A percentile compares a stretch with the other conserved stretches of the same genome.
phyloP scores from a whole-genome alignment of 2,888 invertebrate species.

The Acronicta leporina region DNA sequence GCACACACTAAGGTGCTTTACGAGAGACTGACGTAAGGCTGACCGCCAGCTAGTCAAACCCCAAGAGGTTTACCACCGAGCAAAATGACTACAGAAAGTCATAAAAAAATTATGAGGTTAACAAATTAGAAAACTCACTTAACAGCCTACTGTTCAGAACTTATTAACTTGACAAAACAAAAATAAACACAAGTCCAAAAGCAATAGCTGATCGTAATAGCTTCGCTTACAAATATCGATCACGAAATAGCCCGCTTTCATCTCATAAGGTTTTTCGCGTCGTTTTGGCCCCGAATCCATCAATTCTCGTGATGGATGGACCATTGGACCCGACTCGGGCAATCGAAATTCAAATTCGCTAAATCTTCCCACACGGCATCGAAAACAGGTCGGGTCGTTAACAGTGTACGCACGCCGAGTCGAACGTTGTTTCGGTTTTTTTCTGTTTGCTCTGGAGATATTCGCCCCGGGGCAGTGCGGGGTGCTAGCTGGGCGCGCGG shows the following conservation, averaged over 20 bases:
- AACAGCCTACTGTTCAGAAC: slow-evolving; percentile 30
- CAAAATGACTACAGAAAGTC: not conserved
- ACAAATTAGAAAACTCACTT: slow-evolving; percentile 41
- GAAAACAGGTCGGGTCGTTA: slow-evolving; percentile 87
- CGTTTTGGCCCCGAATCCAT: slow-evolving; percentile 88
- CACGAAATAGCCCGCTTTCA: slow-evolving; percentile 83
- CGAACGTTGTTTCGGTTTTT: slow-evolving; percentile 75
- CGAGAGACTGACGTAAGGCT: too few relatives aligned
- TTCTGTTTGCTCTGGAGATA: slow-evolving; percentile 83
- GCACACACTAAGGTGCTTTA: too few relatives aligned
- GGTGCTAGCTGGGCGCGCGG: slow-evolving; percentile 50
- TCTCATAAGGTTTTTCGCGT: slow-evolving; percentile 78
- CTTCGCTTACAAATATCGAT: slow-evolving; percentile 82
- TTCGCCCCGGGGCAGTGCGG: slow-evolving; percentile 74
- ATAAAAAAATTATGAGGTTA: slow-evolving; percentile 18
- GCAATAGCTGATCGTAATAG: slow-evolving; percentile 75
- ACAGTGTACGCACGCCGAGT: slow-evolving; percentile 75
- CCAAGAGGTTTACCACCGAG: too few relatives aligned
- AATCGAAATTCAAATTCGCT: slow-evolving; percentile 89
- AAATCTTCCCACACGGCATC: slow-evolving; percentile 87
- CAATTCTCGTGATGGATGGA: slow-evolving; percentile 88
- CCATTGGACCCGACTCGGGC: slow-evolving; percentile 76
- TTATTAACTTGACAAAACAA: slow-evolving; percentile 47
- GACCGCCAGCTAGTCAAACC: too few relatives aligned
- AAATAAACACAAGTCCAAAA: slow-evolving; percentile 56